Base-by-base conservation (phyloP, 2,797 vertebrate species). In the Clarias laeviceps region DNA sequence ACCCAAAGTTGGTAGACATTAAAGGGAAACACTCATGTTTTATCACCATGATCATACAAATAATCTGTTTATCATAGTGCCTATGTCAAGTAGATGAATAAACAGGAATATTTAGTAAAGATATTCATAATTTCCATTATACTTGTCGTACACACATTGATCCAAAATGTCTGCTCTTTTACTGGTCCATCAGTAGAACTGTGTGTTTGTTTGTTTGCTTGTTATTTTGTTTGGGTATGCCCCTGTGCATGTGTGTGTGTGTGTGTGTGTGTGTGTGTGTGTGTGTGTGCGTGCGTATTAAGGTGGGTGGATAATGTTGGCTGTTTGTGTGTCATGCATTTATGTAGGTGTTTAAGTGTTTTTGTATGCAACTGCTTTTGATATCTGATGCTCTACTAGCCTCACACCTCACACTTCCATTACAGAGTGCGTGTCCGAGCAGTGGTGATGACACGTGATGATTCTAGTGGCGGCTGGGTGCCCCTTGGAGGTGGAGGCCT, bases 401-500 rank as follows among this genome's bases (percentile, higher is more conserved):
- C 18, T 91, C 87, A 50, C 89, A 90, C 89, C 90, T 88, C 86
- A 56, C 68, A 61, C 20, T 56, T 78, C 56, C 56, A 29, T 88
- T 87, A 93, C 94, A 97, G 97, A 93, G 97, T 97, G 93, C 97
- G 96, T 95, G 97, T 98, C 93, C 96, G 97, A 91, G 97, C 97
- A 12, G 96, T 98, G 95, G 97, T 98, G 95, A 97, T 98, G 97
- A 96, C 96, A 92, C 96, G 97, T 93, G 97, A 98, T 87, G 97
- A 98, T 96, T 98, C 97, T 92, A 98, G 97, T 90, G 97, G 97
- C 90, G 97, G 97, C 89, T 98, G 97, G 97, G 96, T 98, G 92
- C 96, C 96, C 92, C 95, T 97, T 87, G 97, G 96, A 91, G 97
- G 97, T 82, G 96, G 97, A 57, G 96, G 96, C 92, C 96, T 98